Evolutionary conservation across 2,888 invertebrate genomes (phyloP).

Genomic region (Catotricha subobsoleta): DNA sequence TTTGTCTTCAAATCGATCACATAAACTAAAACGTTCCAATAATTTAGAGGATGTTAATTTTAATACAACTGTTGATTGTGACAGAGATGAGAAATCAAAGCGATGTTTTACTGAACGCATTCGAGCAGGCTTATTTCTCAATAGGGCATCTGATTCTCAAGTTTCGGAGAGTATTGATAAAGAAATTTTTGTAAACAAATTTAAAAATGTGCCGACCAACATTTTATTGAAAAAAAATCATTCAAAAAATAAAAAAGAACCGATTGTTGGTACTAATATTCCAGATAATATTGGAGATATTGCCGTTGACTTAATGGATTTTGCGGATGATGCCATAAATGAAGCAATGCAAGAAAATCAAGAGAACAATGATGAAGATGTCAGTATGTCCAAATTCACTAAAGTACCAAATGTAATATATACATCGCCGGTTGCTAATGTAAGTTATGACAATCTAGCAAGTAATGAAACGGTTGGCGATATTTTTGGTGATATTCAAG

Average conservation of each 20-base stretch:
- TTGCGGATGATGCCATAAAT: background rate
- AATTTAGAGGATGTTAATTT: background rate
- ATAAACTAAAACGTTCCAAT: slow-evolving; percentile 12
- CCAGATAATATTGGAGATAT: background rate
- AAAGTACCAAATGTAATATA: background rate
- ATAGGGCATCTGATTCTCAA: too few species aligned
- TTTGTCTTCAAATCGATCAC: slow-evolving; percentile 12
- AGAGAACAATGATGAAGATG: background rate
- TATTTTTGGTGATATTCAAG: background rate
- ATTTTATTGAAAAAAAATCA: too few species aligned
- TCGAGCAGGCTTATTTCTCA: too few species aligned
- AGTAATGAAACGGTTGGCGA: slow-evolving; percentile 1
- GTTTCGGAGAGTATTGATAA: too few species aligned
- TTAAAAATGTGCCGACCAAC: too few species aligned
- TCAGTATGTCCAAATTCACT: background rate
- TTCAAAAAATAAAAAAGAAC: too few species aligned
- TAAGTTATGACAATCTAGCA: background rate
- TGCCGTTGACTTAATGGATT: background rate
- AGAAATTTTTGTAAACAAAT: too few species aligned
- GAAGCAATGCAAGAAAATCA: background rate
- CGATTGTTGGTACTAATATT: too few species aligned
- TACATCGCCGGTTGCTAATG: background rate
- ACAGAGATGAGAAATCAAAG: too few species aligned
- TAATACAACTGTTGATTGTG: background rate
- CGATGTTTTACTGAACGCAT: too few species aligned